Evolutionary conservation across 92 coral and sea anemone genomes (phyloP).

Genomic region (Phenganax subtilis): DNA sequence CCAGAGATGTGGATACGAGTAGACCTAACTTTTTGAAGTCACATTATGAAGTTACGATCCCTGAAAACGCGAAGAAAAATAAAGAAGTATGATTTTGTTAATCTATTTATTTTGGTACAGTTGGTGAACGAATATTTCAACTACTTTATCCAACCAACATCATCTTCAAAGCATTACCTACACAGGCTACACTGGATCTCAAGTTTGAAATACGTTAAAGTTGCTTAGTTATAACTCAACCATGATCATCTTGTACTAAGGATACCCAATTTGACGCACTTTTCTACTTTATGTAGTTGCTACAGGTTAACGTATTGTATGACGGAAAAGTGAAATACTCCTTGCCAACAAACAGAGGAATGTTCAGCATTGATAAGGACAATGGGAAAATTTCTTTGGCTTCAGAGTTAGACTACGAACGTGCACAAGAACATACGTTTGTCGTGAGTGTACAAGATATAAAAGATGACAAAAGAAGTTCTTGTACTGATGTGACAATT

Average conservation of each 20-base stretch:
- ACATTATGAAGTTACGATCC: not conserved
- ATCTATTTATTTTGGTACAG: no score
- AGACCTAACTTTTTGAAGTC: not conserved
- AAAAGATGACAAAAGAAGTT: not conserved
- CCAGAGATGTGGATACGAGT: not conserved
- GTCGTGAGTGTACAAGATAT: not conserved
- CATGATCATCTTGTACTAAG: no score
- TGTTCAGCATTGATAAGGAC: constrained; percentile 57
- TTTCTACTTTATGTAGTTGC: not conserved
- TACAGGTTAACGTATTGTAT: not conserved
- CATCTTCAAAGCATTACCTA: no score
- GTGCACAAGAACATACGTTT: not conserved
- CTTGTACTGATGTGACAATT: constrained; percentile 7
- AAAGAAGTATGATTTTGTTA: not conserved
- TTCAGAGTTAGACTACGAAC: constrained; percentile 16
- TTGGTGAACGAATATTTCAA: no score
- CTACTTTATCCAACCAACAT: no score
- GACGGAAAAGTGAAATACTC: not conserved
- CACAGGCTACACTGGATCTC: no score
- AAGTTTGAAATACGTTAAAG: no score
- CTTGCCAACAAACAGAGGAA: not conserved
- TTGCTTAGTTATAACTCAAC: no score
- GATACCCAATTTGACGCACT: not conserved
- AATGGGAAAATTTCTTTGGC: constrained; percentile 14
- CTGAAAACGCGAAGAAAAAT: constrained; percentile 1